A percentile compares a stretch with the other conserved stretches of the same genome.
phyloP scores from a whole-genome alignment of 2,113 vertebrate species.

The Suncus etruscus region DNA sequence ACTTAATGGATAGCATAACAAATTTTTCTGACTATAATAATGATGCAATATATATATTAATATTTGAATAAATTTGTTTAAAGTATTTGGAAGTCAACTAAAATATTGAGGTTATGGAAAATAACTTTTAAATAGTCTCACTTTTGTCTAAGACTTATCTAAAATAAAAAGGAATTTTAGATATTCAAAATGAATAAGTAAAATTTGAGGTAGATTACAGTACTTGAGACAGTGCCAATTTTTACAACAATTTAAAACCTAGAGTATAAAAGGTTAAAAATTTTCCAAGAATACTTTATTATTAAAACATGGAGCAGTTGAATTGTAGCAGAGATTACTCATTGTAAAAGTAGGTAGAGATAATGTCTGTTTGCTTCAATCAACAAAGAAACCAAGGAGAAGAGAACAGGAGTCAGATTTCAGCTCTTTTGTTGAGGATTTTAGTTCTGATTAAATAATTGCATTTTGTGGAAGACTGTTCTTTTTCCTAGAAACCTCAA shows the following conservation, averaged over 20 bases:
- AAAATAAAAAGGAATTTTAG: background rate
- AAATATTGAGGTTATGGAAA: background rate
- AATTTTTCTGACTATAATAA: background rate
- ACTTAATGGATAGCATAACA: background rate
- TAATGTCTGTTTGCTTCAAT: background rate
- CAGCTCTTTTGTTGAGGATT: background rate
- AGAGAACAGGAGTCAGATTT: background rate
- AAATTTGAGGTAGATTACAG: background rate
- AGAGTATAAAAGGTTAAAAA: background rate
- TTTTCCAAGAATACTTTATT: background rate
- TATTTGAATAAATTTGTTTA: background rate
- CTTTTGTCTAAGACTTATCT: background rate
- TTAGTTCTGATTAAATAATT: background rate
- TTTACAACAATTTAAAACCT: background rate
- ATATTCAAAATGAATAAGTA: background rate
- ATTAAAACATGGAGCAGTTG: background rate
- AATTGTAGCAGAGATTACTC: background rate
- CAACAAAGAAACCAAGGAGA: background rate
- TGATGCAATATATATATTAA: background rate
- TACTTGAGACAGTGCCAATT: background rate
- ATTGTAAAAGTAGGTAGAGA: background rate
- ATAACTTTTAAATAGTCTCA: background rate
- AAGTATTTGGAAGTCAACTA: background rate
- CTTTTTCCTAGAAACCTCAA: background rate
- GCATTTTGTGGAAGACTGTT: background rate